Base-by-base conservation (phyloP, 2,888 invertebrate species). In the Morinoia aosen region DNA sequence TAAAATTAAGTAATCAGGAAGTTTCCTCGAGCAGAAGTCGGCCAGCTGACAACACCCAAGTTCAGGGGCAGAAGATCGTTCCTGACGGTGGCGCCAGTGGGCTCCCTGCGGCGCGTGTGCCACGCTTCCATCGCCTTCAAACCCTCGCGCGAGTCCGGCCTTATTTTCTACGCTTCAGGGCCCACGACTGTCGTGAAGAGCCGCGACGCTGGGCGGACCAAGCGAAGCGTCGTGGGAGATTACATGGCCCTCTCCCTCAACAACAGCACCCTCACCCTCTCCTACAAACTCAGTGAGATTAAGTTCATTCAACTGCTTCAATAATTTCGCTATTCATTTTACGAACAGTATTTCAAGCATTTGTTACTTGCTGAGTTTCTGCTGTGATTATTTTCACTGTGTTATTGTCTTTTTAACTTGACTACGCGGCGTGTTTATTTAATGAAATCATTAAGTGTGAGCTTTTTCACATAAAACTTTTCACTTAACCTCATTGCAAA, bases 211-310 rank as follows among this genome's bases (percentile, higher is more conserved):
- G 57, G 93, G 33, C 93, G 93, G 56, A 33, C 93, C 33, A 90
- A 90, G 90, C 14, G 90, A 90, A 90, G 48, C 90, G 25, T 40
- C 19, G 88, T 57, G 39, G 96, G 96, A 56, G 96, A 96, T 93
- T 96, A 95, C 95, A 88, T 96, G 95, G 96, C 96, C 39, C 95
- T 96, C 16, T 61, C 95, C 11, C 95, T 96, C 33, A 58, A 94
- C 93, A 96, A 96, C 61, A 96, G 96, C 19, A 95, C 96, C 8
- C 95, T 96, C n/a, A 90, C 88, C 64, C 94, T 96, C n/a, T 91
- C 96, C 3, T 96, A 96, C 64, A 95, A 96, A 88, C 94, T 96
- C 39, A 96, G 96, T 96, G 48, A 96, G n/a, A n/a, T n/a, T n/a
- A n/a, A n/a, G 48, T 48, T 48, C 3, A 5, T 48, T 48, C 48